A percentile compares a stretch with the other conserved stretches of the same genome.
These are phyloP conservation scores for Siniperca chuatsi DNA, from an alignment of 2,113 vertebrate species.

Conservation along the genomic window DNA sequence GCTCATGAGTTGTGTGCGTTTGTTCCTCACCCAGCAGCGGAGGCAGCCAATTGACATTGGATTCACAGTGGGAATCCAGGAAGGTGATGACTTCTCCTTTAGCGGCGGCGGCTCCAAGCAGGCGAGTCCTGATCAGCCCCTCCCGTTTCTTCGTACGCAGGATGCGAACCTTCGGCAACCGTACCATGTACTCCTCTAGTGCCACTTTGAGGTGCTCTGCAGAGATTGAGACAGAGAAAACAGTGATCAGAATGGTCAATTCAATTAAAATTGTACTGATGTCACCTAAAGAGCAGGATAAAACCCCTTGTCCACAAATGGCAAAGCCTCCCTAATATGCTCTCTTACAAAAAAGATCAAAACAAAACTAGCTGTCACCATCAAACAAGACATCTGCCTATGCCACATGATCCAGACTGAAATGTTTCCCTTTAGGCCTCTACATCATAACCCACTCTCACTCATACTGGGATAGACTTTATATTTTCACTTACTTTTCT, in stretches of 20 bases:
- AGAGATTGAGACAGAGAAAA: neutral
- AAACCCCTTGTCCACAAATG: no score
- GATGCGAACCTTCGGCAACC: constrained; percentile 91
- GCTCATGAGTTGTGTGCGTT: neutral
- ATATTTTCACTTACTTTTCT: constrained; percentile 28
- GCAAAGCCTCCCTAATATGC: no score
- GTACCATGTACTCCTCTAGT: constrained; percentile 93
- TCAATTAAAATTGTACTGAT: neutral
- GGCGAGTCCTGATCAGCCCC: constrained; percentile 94
- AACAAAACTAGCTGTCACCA: constrained; percentile 12
- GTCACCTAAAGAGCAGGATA: neutral
- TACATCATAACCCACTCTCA: constrained; percentile 1
- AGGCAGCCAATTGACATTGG: constrained; percentile 98
- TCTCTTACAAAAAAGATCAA: constrained; percentile 16
- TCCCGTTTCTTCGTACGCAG: constrained; percentile 94
- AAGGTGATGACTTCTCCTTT: constrained; percentile 95
- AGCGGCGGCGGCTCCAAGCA: constrained; percentile 91
- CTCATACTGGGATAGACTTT: neutral
- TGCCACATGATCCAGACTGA: constrained; percentile 54
- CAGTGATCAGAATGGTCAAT: fast-evolving
- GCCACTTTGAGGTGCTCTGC: constrained; percentile 90
- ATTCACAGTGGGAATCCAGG: constrained; percentile 97
- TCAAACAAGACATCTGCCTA: constrained; percentile 57
- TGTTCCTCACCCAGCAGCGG: constrained; percentile 89
- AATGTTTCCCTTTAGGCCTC: constrained; percentile 44